These are phyloP conservation scores for Spodoptera exigua DNA, from an alignment of 2,888 invertebrate species.

Conservation along the genomic window DNA sequence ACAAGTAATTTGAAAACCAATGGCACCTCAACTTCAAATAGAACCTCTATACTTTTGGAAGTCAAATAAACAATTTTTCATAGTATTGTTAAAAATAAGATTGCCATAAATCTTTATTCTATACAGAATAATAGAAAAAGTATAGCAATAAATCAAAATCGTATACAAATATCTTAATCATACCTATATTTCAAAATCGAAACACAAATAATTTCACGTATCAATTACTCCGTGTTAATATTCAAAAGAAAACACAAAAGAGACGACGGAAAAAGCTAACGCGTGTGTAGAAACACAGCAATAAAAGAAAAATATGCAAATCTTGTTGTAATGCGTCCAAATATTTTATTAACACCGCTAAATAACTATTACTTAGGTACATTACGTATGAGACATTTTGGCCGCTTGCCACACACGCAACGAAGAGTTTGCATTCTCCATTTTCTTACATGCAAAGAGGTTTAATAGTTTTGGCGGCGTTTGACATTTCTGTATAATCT, in stretches of 20 bases:
- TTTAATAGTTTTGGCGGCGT: slow-evolving; percentile 55
- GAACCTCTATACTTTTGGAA: too few relatives aligned
- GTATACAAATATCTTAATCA: too few relatives aligned
- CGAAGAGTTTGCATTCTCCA: slow-evolving; percentile 48
- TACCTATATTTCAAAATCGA: too few relatives aligned
- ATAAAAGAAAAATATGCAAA: background rate
- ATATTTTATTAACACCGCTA: slow-evolving; percentile 25
- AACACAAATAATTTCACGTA: background rate
- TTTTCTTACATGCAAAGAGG: slow-evolving; percentile 45
- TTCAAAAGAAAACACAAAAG: background rate
- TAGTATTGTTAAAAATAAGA: too few relatives aligned
- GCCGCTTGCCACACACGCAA: slow-evolving; percentile 40
- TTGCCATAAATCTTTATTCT: too few relatives aligned
- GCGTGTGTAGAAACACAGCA: background rate
- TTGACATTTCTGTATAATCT: slow-evolving; percentile 35
- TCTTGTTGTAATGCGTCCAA: slow-evolving; percentile 12
- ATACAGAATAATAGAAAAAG: too few relatives aligned
- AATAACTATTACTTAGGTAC: slow-evolving; percentile 4
- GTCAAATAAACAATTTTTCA: too few relatives aligned
- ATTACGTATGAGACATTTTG: slow-evolving; percentile 27
- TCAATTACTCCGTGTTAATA: background rate
- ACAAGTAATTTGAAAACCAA: too few relatives aligned
- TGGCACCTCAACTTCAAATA: too few relatives aligned
- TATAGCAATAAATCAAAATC: too few relatives aligned
- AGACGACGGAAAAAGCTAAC: background rate